These are phyloP conservation scores for Arge pagana DNA, from an alignment of 2,888 invertebrate genomes.

Conservation along the genomic window DNA sequence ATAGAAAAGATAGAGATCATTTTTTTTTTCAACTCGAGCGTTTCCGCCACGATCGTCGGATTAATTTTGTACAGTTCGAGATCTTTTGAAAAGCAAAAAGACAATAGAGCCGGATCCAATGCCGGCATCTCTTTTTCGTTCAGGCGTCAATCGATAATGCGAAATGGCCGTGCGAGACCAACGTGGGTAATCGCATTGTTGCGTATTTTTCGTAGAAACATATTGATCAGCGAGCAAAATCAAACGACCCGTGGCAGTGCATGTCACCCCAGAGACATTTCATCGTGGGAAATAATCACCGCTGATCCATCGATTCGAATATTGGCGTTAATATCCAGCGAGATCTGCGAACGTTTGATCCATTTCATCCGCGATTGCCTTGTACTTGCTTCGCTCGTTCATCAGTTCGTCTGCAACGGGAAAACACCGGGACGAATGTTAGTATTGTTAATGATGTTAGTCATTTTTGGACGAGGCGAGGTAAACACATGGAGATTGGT, in stretches of 20 bases:
- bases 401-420: constrained; percentile 79
- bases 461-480: too few relatives aligned
- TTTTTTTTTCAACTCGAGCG: too few relatives aligned
- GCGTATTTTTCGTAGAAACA: background rate
- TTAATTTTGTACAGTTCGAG: too few relatives aligned
- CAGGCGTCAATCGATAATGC: too few relatives aligned
- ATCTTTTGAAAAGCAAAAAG: too few relatives aligned
- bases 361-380: constrained; percentile 96
- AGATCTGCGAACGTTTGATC: constrained; percentile 96
- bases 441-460: constrained; percentile 40
- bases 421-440: constrained; percentile 28
- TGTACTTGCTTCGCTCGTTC: constrained; percentile 95
- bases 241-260: constrained; percentile 14
- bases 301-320: background rate
- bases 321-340: constrained; percentile 76
- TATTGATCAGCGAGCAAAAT: constrained; percentile 1
- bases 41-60: too few relatives aligned
- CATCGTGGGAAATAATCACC: constrained; percentile 1
- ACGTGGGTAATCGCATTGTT: too few relatives aligned
- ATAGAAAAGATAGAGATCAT: too few relatives aligned
- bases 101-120: too few relatives aligned
- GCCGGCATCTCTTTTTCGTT: too few relatives aligned
- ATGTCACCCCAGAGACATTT: background rate
- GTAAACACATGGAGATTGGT: too few relatives aligned
- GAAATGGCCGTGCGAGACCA: too few relatives aligned